Evolutionary conservation across 2,797 vertebrate species (phyloP).

Genomic region (Eptatretus atami): DNA sequence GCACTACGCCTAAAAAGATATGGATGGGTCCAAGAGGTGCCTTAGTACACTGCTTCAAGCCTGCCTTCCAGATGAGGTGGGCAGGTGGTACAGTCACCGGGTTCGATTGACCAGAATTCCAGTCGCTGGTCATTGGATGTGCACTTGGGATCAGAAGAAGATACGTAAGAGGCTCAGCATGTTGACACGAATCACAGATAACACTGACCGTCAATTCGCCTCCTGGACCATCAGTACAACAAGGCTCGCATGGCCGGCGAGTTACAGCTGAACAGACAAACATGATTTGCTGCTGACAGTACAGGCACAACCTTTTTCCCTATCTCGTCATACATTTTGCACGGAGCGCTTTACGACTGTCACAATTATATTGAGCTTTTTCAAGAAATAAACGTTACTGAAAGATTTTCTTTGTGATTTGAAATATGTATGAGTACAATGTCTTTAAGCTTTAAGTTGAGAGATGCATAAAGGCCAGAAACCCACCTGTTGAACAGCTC

Average conservation of each 20-base stretch:
- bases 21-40: constrained; percentile 23
- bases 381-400: too few species aligned
- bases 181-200: constrained; percentile 49
- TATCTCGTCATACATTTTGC: too few species aligned
- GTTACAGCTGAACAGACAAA: too few species aligned
- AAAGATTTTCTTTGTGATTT: too few species aligned
- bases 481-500: too few species aligned
- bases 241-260: constrained; percentile 13
- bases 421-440: too few species aligned
- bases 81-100: constrained; percentile 13
- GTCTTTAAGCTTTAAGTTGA: too few species aligned
- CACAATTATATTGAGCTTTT: too few species aligned
- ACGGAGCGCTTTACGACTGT: too few species aligned
- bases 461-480: too few species aligned
- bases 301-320: too few species aligned
- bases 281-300: too few species aligned
- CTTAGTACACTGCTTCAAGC: constrained; percentile 44
- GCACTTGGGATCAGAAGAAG: constrained; percentile 90
- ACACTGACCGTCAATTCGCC: constrained; percentile 50
- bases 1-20: constrained; percentile 39
- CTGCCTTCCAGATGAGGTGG: constrained; percentile 29
- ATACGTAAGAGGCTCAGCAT: constrained; percentile 71
- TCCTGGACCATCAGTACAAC: constrained; percentile 36
- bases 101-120: constrained; percentile 67
- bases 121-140: constrained; percentile 64